Evolutionary conservation across 2,888 invertebrate species (phyloP).

Genomic region (Augiades crinisus): DNA sequence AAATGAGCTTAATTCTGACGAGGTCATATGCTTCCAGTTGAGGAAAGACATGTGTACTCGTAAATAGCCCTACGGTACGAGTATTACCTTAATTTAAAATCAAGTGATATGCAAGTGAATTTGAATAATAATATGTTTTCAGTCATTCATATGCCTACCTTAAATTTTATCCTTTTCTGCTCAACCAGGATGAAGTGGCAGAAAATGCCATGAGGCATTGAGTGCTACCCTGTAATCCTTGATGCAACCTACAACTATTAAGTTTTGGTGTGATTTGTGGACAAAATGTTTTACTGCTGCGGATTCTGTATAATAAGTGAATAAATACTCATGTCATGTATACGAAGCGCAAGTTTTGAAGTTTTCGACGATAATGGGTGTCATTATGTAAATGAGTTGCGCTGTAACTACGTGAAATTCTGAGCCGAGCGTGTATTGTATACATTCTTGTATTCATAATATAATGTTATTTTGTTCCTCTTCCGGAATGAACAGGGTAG

Average conservation of each 20-base stretch:
- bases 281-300: neutral
- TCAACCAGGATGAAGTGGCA: too few relatives aligned
- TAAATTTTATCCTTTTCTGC: too few relatives aligned
- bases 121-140: too few relatives aligned
- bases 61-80: too few relatives aligned
- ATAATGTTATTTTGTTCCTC: too few relatives aligned
- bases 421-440: conserved; percentile 12
- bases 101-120: too few relatives aligned
- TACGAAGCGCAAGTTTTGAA: conserved; percentile 32
- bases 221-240: neutral
- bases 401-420: conserved; percentile 20
- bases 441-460: conserved; percentile 9
- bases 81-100: too few relatives aligned
- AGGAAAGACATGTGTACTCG: too few relatives aligned
- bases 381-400: conserved; percentile 35
- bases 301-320: conserved; percentile 13
- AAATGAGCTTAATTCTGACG: too few relatives aligned
- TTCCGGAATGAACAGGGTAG: too few relatives aligned
- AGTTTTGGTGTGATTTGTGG: neutral
- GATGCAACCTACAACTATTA: neutral
- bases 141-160: too few relatives aligned
- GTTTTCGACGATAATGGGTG: conserved; percentile 34
- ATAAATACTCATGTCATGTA: conserved; percentile 36
- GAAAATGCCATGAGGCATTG: neutral
- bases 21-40: too few relatives aligned